Evolutionary conservation across 1,140 invertebrate species (phyloP), one percentile per base, ranked within the genome.

Genomic region (Drosophila leontia): DNA sequence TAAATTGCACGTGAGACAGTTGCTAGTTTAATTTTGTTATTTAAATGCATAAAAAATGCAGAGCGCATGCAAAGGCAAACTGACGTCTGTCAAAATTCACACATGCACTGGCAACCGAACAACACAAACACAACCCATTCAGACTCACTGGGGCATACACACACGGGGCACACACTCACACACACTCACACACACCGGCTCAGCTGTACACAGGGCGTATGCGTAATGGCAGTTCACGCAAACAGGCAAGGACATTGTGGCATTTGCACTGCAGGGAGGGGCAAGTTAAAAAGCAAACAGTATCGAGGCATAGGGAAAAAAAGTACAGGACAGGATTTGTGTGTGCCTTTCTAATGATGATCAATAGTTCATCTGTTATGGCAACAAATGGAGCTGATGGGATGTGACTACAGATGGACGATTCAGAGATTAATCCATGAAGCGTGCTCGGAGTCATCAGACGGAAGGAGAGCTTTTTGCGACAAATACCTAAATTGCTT

Each of bases 31-130:
- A 90, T 88, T 90, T 90, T 65, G 70, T 85, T 79, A 91, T 90
- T 90, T 90, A 91, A 91, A 90, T 90, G 81, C 85, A 90, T 80
- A 78, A 90, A 85, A 75, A 85, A 79, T 90, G 81, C 81, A 85
- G 76, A 85, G 56, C 62, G 50, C 50, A 57, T 37, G 47, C 47
- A 58, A 50, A 50, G 47, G 17, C 63, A 75, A 59, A 48, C 77
- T 69, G 70, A 75, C 72, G 48, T 76, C 74, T 72, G 74, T 82
- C 82, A 87, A 59, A 75, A 55, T 53, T 58, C 59, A 68, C 44
- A 56, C 82, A 69, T 68, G 47, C 58, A 57, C 59, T 37, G 53
- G 13, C 34, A 39, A 7, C 34, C 19, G 61, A 44, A 44, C 44
- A 53, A 44, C 44, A 53, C 29, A 74, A 12, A 55, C 37, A 34